Base-by-base conservation (phyloP, 2,113 vertebrate species). In the Myodes glareolus region DNA sequence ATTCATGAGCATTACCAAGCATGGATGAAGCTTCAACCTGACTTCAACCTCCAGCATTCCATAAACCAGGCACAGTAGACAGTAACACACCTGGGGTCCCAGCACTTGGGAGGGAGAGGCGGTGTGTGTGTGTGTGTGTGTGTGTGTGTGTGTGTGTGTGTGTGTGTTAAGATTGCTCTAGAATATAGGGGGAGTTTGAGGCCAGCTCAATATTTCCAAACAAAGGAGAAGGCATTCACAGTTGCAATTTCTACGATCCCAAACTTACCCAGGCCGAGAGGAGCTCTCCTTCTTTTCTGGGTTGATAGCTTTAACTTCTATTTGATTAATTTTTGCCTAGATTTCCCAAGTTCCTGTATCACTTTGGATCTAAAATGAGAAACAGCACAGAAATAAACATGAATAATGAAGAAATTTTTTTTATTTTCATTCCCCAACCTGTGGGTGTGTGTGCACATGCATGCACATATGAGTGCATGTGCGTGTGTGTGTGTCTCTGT, bases 301-400 rank as follows among this genome's bases (percentile, higher is more conserved):
- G 39, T 21, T 93, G 29, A 77, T 4, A 78, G 47, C 33, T 61
- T 67, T 88, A 58, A 70, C 17, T 80, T 84, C 55, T 88, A 80
- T 8, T 95, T 96, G 36, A 36, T 92, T 81, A 76, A 81, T 29
- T 77, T 58, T 87, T 42, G 33, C 19, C 42, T 55, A 85, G 4
- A 42, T 68, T 75, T 61, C 36, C 23, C 63, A 92, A 95, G 11
- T 45, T 76, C 13, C 9, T 95, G 87, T 81, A 85, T 91, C 42
- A 70, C 0, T 23, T 85, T 7, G 31, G 42, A 76, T 93, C 45
- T 72, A 84, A 92, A 90, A 76, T 81, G 55, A 91, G 19, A 94
- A 94, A 81, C 67, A 86, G 47, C 12, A 82, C n/a, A 78, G 73
- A 92, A n/a, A 76, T 73, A 96, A 92, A 4, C 8, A 73, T 70